These are phyloP conservation scores for Hyalella azteca DNA, from an alignment of 2,888 invertebrate genomes.

Conservation along the genomic window DNA sequence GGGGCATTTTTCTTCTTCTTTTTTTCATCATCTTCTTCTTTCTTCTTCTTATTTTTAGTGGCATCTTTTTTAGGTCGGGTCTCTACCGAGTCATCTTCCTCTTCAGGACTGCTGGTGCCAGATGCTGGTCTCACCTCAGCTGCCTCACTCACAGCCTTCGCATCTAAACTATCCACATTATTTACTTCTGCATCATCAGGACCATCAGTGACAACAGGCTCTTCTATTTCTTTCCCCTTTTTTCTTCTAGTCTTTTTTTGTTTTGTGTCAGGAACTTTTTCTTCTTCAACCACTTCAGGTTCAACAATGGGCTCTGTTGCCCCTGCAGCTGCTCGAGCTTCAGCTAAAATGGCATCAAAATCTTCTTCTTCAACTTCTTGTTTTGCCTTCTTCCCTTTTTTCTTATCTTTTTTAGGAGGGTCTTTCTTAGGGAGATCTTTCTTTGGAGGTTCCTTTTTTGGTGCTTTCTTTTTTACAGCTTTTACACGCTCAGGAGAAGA, in stretches of 20 bases:
- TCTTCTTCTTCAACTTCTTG: conserved; percentile 27
- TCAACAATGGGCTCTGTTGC: conserved; percentile 9
- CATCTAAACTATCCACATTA: background rate
- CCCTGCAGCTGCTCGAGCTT: conserved; percentile 14
- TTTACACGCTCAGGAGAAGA: conserved; percentile 57
- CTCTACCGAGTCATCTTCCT: conserved; percentile 42
- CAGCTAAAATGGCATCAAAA: conserved; percentile 25
- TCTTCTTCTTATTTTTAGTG: conserved; percentile 59
- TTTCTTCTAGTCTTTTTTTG: conserved; percentile 44
- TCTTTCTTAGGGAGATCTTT: conserved; percentile 54
- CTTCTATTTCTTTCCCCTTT: conserved; percentile 47
- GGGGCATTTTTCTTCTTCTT: conserved; percentile 70
- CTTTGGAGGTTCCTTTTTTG: conserved; percentile 67
- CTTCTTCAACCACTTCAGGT: conserved; percentile 1
- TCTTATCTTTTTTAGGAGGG: conserved; percentile 31
- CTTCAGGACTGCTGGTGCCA: conserved; percentile 30
- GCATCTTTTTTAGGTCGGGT: conserved; percentile 70
- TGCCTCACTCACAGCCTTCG: conserved; percentile 67
- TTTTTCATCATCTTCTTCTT: conserved; percentile 62
- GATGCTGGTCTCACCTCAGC: conserved; percentile 46
- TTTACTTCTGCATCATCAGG: background rate
- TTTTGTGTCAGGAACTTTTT: conserved; percentile 37
- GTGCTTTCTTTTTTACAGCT: conserved; percentile 52
- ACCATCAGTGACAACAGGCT: background rate
- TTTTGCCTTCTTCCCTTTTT: conserved; percentile 14